Evolutionary conservation across 2,797 vertebrate species (phyloP), one percentile per base, ranked within the genome.

Genomic region (Diplodus puntazzo): DNA sequence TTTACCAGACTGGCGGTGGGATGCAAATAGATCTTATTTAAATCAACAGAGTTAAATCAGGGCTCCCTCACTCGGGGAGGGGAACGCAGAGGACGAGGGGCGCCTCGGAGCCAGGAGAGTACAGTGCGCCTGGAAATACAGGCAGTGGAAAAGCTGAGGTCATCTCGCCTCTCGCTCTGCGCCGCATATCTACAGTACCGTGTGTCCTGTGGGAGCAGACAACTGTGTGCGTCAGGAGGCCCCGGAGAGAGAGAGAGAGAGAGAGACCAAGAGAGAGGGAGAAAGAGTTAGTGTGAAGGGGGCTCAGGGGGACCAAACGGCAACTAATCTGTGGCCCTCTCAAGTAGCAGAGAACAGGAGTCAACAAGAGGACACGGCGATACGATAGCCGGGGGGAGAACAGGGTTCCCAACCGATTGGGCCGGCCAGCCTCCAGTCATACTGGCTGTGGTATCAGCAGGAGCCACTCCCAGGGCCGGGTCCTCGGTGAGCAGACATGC

Each of bases 341-440:
- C 86, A 82, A 90, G 88, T 88, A 83, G 89, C 92, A 81, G 85
- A 83, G 83, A 87, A 81, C 85, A 89, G 89, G 92, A 93, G 92
- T 94, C 92, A 93, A 86, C 86, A 87, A 85, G 92, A 93, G 92
- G 92, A 93, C 92, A 87, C 39, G 12, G 85, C 69, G 85, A 94
- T 95, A 88, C 87, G 90, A 94, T 93, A 95, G 92, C 89, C 84
- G 57, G 77, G 83, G 87, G 88, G 91, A 67, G 71, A 85, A 69
- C 34, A 9, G 48, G 79, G 86, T 84, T 82, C 86, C 84, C 50
- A 59, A 84, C 89, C 88, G 84, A 86, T 77, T 81, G 87, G 79
- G 68, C 81, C 71, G 23, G 69, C 68, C 83, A 79, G 85, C 87
- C 77, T 86, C 57, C 81, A 89, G 84, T 76, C 69, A 77, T 46